These are phyloP conservation scores for Castor canadensis DNA, from an alignment of 2,113 vertebrate genomes.

Conservation along the genomic window DNA sequence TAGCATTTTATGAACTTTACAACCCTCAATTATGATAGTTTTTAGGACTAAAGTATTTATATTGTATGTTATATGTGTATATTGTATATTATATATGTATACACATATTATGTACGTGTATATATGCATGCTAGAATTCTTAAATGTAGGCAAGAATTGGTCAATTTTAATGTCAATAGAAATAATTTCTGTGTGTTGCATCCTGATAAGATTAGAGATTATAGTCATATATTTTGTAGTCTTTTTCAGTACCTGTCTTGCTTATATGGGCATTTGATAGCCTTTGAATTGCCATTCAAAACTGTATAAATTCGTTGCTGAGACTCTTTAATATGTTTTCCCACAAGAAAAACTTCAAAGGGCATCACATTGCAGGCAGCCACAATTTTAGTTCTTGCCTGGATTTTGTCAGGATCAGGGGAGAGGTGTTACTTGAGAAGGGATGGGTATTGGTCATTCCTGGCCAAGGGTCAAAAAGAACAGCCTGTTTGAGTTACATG, in stretches of 20 bases:
- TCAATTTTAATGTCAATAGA: conserved; percentile 37
- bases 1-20: conserved; percentile 32
- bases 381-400: conserved; percentile 39
- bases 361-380: neutral
- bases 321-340: neutral
- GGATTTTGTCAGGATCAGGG: conserved; percentile 46
- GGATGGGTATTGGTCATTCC: neutral
- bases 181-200: conserved; percentile 35
- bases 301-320: conserved; percentile 40
- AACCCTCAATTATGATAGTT: neutral
- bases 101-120: neutral
- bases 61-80: too few species aligned
- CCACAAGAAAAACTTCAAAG: conserved; percentile 54
- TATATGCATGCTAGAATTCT: neutral
- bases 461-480: conserved; percentile 30
- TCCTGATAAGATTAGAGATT: conserved; percentile 43
- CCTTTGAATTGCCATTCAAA: conserved; percentile 36
- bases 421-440: conserved; percentile 48
- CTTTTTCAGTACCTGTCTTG: conserved; percentile 31
- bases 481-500: neutral
- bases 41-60: conserved; percentile 51
- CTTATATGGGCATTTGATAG: conserved; percentile 33
- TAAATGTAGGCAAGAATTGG: neutral
- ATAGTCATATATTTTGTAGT: conserved; percentile 26
- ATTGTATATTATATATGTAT: too few species aligned